These are phyloP conservation scores for Macrophya alboannulata DNA, from an alignment of 2,888 invertebrate genomes.

Conservation along the genomic window DNA sequence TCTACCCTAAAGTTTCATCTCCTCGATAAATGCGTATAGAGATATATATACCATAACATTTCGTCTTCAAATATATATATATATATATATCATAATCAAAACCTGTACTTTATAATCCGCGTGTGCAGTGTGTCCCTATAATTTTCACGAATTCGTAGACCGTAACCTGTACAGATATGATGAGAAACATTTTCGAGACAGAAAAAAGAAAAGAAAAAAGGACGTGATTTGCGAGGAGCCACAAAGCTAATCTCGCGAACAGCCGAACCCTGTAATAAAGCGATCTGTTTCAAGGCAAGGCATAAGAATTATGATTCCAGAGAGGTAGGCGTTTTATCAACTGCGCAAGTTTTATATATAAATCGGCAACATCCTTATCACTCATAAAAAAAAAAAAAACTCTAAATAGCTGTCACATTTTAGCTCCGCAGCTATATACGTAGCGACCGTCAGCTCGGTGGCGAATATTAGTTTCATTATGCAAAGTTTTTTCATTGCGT, in stretches of 20 bases:
- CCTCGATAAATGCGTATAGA: background rate
- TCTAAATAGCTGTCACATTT: conserved; percentile 52
- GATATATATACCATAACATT: background rate
- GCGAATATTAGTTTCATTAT: conserved; percentile 59
- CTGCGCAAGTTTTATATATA: conserved; percentile 25
- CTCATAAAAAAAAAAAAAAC: conserved; percentile 35
- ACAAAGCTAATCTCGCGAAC: conserved; percentile 34
- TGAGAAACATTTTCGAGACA: background rate
- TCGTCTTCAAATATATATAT: background rate
- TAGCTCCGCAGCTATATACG: background rate
- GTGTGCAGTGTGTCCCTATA: background rate
- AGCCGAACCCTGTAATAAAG: conserved; percentile 53
- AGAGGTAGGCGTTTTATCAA: conserved; percentile 30
- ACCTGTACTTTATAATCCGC: background rate
- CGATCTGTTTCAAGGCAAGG: conserved; percentile 35
- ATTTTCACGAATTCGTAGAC: conserved; percentile 14
- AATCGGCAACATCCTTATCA: conserved; percentile 47
- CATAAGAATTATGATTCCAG: conserved; percentile 20
- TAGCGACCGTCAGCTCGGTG: conserved; percentile 58
- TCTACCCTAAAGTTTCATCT: conserved; percentile 32
- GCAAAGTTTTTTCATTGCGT: conserved; percentile 58
- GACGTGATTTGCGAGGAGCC: conserved; percentile 23
- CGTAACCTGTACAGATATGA: background rate
- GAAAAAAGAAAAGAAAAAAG: background rate
- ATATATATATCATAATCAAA: conserved; percentile 27